Conservation (phyloP, 2,888 invertebrate genomes). For the Limulus polyphemus region DNA sequence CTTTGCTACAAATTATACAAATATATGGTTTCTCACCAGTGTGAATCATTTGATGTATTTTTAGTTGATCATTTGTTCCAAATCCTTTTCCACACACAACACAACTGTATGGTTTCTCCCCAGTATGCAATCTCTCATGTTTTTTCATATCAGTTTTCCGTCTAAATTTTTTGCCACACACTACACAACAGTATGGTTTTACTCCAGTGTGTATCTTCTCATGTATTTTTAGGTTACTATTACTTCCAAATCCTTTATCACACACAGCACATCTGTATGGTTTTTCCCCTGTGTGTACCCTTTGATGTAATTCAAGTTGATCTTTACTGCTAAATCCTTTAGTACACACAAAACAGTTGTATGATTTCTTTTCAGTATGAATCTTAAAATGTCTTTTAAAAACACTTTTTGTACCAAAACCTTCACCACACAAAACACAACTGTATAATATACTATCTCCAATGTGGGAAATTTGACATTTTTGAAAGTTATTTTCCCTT, state of each 20-base stretch:
- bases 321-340: not conserved
- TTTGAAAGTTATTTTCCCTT: too few species aligned
- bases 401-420: not conserved
- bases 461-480: not conserved
- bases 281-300: not conserved
- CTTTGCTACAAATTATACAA: not conserved
- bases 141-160: not conserved
- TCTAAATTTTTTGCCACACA: not conserved
- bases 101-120: not conserved
- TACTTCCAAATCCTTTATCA: not conserved
- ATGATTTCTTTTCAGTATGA: not conserved
- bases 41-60: not conserved
- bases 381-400: not conserved
- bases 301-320: not conserved
- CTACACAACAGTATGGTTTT: slow-evolving; percentile 1
- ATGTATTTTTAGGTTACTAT: not conserved
- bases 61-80: not conserved
- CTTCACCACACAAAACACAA: not conserved
- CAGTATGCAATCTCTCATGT: not conserved
- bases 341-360: not conserved
- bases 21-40: not conserved
- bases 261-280: not conserved
- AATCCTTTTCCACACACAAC: not conserved
- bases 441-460: not conserved
- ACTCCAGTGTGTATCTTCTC: not conserved